These are phyloP conservation scores for Elachura formosa DNA, from an alignment of 2,113 vertebrate species.

Conservation along the genomic window DNA sequence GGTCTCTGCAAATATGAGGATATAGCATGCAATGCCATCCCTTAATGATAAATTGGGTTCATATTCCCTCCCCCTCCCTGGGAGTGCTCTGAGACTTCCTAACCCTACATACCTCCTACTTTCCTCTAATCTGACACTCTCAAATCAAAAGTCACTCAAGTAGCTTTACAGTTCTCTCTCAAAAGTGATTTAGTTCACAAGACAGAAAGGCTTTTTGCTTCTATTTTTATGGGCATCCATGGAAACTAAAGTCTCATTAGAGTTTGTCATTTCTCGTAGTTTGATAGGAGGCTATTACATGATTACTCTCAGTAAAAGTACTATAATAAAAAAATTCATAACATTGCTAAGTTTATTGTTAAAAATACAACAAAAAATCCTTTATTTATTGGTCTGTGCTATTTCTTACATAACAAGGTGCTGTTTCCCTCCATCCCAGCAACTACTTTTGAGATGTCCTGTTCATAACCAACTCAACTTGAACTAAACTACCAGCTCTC, in stretches of 20 bases:
- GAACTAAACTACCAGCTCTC: background rate
- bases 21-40: background rate
- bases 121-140: background rate
- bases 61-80: background rate
- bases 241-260: background rate
- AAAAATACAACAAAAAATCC: background rate
- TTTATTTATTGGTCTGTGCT: background rate
- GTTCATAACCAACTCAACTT: background rate
- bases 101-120: background rate
- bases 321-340: background rate
- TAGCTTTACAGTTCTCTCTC: background rate
- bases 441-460: accelerated
- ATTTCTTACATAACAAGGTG: background rate
- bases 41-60: background rate
- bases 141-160: background rate
- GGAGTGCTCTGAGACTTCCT: background rate
- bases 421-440: background rate
- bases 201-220: background rate
- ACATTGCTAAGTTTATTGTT: background rate
- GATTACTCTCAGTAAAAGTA: background rate
- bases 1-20: background rate
- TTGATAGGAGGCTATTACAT: background rate
- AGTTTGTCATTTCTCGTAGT: background rate
- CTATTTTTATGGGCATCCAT: background rate
- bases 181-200: background rate